Conservation (phyloP, 2,888 invertebrate species). For the Halocaridina rubra region DNA sequence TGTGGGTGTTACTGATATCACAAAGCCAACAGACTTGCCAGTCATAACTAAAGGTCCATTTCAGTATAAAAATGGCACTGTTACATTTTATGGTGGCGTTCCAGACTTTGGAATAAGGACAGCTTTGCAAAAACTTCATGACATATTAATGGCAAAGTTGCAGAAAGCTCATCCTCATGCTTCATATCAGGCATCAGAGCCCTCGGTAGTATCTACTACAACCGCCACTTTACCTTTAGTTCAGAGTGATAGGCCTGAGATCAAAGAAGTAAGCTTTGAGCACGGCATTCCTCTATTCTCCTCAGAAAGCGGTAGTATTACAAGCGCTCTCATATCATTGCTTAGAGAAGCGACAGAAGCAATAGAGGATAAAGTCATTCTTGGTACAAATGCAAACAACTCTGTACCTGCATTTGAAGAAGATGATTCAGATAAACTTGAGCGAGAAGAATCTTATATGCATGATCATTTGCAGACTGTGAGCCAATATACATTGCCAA, state of each 20-base stretch:
- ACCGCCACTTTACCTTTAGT: neutral
- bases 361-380: neutral
- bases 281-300: neutral
- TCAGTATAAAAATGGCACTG: conserved; percentile 27
- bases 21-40: neutral
- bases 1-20: neutral
- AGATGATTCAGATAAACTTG: too few relatives aligned
- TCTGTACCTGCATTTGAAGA: neutral
- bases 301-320: neutral
- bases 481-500: neutral
- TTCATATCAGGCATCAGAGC: neutral
- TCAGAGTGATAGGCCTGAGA: neutral
- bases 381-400: neutral
- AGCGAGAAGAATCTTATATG: too few relatives aligned
- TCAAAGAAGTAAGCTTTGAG: neutral
- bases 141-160: conserved; percentile 16
- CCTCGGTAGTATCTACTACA: neutral
- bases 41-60: conserved; percentile 21
- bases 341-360: neutral
- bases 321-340: conserved; percentile 5
- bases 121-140: conserved; percentile 34
- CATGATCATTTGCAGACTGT: too few relatives aligned
- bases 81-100: conserved; percentile 21
- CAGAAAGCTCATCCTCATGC: neutral
- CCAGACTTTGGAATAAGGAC: conserved; percentile 37